Base-by-base conservation (phyloP, 2,113 vertebrate genomes). In the Phrynosoma platyrhinos region DNA sequence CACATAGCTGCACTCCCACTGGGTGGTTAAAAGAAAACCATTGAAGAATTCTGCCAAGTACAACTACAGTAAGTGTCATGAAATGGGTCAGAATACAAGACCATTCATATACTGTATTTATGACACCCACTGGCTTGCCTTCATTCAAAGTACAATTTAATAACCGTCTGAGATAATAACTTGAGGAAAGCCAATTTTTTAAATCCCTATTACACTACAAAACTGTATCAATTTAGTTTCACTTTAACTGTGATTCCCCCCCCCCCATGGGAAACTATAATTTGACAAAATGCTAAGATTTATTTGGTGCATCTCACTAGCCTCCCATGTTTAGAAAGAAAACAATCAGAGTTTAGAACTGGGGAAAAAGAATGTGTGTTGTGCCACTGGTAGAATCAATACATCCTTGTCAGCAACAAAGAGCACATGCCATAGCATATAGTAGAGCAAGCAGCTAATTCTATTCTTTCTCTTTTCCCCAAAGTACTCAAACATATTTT, bases 11-110 rank as follows among this genome's bases (percentile, higher is more conserved):
- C 84, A 2, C 0, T 93, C 93, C 90, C 0, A 66, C 86, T 8
- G 7, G 91, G 87, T 68, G 3, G 88, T 76, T 76, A 90, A 58
- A 91, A 80, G 83, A 42, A 88, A 93, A 85, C 30, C 64, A 79
- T 21, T 2, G 0, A 88, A 75, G 64, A 79, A 90, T 71, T 83
- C 0, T 0, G 83, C 88, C 82, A 66, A 82, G 74, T 40, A 32
- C 42, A 85, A 69, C 84, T 74, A 83, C 40, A 86, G 74, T 25
- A 86, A 83, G 71, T 83, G 90, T 84, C 91, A 92, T 92, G 55
- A 84, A 90, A 86, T 83, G 77, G 91, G 92, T 88, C 89, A 93
- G 79, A 85, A 89, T 88, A 18, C 71, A 79, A 5, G 1, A 74
- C 23, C 0, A 0, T 77, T 83, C 1, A 0, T 0, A 0, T n/a